A percentile compares a stretch with the other conserved stretches of the same genome.
Evolutionary conservation across 2,797 vertebrate species (phyloP).

Genomic region (Clarias fuscus): DNA sequence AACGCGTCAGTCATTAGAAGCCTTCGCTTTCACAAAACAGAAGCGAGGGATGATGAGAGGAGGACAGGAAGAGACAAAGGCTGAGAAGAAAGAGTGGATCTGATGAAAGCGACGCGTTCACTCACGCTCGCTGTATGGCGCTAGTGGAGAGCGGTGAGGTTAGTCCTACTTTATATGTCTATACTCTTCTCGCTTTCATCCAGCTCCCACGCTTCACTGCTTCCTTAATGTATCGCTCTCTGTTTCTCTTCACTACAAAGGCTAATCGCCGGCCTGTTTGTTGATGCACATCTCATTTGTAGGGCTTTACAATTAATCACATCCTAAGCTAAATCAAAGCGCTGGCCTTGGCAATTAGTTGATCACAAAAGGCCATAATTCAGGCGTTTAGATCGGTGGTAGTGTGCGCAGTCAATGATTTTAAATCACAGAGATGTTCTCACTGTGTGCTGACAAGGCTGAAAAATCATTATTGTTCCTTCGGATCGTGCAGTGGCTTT

Average conservation of each 20-base stretch:
- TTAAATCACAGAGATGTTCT: slow-evolving; percentile 20
- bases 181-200: slow-evolving; percentile 29
- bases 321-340: slow-evolving; percentile 13
- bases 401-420: background rate
- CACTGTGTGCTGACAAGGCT: background rate
- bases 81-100: slow-evolving; percentile 35
- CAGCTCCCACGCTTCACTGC: slow-evolving; percentile 16
- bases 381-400: slow-evolving; percentile 1
- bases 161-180: slow-evolving; percentile 11
- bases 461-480: background rate
- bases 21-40: slow-evolving; percentile 30
- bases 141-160: slow-evolving; percentile 18
- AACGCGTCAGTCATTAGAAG: slow-evolving; percentile 35
- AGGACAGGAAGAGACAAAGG: slow-evolving; percentile 44
- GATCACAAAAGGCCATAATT: slow-evolving; percentile 33
- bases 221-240: slow-evolving; percentile 6
- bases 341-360: slow-evolving; percentile 16
- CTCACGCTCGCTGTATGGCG: background rate
- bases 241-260: slow-evolving; percentile 10
- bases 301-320: slow-evolving; percentile 23
- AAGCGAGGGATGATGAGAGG: slow-evolving; percentile 37
- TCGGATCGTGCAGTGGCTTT: background rate
- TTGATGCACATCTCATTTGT: slow-evolving; percentile 40
- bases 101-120: slow-evolving; percentile 43
- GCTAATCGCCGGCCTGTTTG: slow-evolving; percentile 34